Percentiles rank a stretch among this genome's conserved stretches.
These are phyloP conservation scores for Cecropterus lyciades DNA, from an alignment of 1,140 invertebrate genomes.

Conservation along the genomic window DNA sequence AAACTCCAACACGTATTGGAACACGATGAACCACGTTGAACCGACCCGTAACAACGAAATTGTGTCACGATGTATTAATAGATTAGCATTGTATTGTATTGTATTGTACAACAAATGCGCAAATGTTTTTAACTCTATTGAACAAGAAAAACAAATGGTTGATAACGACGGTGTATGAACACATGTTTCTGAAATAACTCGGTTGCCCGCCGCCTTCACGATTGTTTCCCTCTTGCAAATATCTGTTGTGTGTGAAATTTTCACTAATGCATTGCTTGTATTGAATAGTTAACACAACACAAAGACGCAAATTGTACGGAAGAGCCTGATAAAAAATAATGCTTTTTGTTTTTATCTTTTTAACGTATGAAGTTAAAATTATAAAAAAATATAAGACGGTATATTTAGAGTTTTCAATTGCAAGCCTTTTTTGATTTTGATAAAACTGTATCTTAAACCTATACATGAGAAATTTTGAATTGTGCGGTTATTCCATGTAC, in stretches of 20 bases:
- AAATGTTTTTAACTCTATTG: slow-evolving; percentile 44
- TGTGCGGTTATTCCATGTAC: no score
- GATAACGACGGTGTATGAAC: slow-evolving; percentile 42
- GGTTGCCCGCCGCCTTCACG: slow-evolving; percentile 7
- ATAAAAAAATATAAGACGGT: no score
- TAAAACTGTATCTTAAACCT: no score
- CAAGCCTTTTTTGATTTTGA: no score
- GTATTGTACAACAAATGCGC: slow-evolving; percentile 52
- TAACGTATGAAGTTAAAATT: no score
- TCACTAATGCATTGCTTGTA: slow-evolving; percentile 14
- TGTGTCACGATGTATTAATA: slow-evolving; percentile 64
- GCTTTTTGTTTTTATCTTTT: no score
- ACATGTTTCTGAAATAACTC: slow-evolving; percentile 46
- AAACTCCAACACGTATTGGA: slow-evolving; percentile 5
- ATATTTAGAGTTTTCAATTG: no score
- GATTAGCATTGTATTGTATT: slow-evolving; percentile 39
- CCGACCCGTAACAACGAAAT: slow-evolving; percentile 37
- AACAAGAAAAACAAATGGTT: slow-evolving; percentile 42
- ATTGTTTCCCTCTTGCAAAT: slow-evolving; percentile 23
- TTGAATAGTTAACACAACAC: no score
- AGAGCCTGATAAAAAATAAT: no score
- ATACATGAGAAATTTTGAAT: no score
- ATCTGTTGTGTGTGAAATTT: slow-evolving; percentile 20
- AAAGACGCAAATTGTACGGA: no score
- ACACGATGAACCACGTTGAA: slow-evolving; percentile 22